Conservation (phyloP, 2,113 vertebrate genomes). For the Tychaedon coryphoeus region DNA sequence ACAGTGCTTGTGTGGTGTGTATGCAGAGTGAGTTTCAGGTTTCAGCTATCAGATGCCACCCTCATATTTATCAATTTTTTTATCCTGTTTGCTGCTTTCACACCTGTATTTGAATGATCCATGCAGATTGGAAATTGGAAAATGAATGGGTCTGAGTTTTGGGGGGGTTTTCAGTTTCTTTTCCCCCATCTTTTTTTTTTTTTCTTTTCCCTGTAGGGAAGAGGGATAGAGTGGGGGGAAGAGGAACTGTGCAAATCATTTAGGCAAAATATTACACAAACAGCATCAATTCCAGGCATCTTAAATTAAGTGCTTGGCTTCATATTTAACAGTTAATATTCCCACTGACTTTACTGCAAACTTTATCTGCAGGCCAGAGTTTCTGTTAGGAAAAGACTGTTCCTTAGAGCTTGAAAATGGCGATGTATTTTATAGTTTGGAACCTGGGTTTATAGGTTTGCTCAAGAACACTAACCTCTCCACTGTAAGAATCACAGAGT, state of each 20-base stretch:
- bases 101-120: neutral
- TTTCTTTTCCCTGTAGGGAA: too few relatives aligned
- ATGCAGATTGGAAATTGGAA: neutral
- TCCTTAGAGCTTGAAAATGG: neutral
- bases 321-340: neutral
- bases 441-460: neutral
- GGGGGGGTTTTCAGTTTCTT: rapidly evolving
- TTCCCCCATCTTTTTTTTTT: too few relatives aligned
- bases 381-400: neutral
- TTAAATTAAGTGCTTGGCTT: neutral
- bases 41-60: neutral
- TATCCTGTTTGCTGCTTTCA: neutral
- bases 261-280: neutral
- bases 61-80: neutral
- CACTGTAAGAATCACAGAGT: neutral
- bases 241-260: neutral
- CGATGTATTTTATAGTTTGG: neutral
- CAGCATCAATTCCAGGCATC: neutral
- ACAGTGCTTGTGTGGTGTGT: neutral
- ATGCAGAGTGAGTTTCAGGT: neutral
- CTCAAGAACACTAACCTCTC: neutral
- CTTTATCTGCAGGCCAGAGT: neutral
- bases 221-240: neutral
- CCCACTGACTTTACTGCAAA: neutral
- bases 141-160: neutral